phyloP scores from a whole-genome alignment of 2,113 vertebrate genomes.

The Vidua chalybeata region DNA sequence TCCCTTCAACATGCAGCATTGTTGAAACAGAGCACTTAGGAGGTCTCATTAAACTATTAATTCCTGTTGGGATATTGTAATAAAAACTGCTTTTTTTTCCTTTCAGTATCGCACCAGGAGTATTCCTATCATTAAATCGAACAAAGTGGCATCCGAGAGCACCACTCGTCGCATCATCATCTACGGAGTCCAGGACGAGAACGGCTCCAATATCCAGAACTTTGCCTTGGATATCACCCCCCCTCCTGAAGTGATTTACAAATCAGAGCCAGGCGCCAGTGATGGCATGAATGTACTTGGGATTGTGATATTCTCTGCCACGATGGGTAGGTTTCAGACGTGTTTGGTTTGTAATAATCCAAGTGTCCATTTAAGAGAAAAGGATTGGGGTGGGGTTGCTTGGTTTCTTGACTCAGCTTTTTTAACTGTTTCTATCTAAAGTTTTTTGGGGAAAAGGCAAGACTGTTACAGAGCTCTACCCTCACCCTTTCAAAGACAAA shows the following conservation, averaged over 20 bases:
- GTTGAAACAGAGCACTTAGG: background rate
- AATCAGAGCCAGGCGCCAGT: constrained; percentile 89
- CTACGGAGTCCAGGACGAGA: constrained; percentile 92
- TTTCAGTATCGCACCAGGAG: constrained; percentile 92
- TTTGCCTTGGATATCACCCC: constrained; percentile 94
- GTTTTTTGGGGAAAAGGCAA: background rate
- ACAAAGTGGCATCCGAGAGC: constrained; percentile 78
- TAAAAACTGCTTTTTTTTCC: background rate
- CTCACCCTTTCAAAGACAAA: background rate
- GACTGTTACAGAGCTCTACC: background rate
- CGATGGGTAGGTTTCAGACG: constrained; percentile 85
- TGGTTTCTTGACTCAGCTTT: background rate
- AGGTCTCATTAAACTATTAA: background rate
- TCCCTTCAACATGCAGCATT: background rate
- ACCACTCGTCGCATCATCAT: constrained; percentile 81
- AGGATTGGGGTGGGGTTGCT: background rate
- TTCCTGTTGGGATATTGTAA: background rate
- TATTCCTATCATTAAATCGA: constrained; percentile 81
- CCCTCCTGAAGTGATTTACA: constrained; percentile 89
- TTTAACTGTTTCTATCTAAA: background rate
- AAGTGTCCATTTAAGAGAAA: background rate
- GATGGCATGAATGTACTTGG: constrained; percentile 99
- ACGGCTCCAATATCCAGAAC: constrained; percentile 87
- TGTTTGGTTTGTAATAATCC: background rate
- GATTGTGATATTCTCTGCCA: constrained; percentile 97